phyloP scores from a whole-genome alignment of 2,113 vertebrate genomes.

The Ovibos moschatus region DNA sequence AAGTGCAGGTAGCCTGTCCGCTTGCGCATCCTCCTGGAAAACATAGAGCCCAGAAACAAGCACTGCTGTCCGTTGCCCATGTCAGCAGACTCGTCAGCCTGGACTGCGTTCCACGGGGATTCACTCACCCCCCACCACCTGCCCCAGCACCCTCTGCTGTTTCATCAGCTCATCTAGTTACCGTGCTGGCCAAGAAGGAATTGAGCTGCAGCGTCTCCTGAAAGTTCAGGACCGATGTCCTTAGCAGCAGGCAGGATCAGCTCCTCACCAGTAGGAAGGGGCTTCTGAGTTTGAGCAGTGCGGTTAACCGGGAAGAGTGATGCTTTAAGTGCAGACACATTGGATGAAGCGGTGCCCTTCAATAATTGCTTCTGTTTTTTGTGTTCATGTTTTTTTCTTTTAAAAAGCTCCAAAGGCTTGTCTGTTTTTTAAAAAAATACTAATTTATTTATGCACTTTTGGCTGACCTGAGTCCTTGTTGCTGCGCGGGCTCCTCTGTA shows the following conservation, averaged over 20 bases:
- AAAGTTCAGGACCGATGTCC: neutral
- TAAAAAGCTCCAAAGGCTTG: neutral
- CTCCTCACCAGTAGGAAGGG: neutral
- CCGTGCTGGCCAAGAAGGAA: neutral
- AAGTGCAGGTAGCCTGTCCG: neutral
- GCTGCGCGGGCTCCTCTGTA: rapidly evolving
- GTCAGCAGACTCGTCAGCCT: neutral
- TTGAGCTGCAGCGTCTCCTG: neutral
- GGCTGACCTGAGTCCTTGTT: neutral
- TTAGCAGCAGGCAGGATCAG: neutral
- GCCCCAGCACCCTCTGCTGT: neutral
- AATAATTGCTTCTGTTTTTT: neutral
- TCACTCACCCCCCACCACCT: neutral
- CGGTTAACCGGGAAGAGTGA: neutral
- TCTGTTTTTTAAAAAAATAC: neutral
- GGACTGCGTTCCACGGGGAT: neutral
- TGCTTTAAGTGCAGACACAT: neutral
- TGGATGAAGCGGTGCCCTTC: neutral
- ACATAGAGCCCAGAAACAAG: neutral
- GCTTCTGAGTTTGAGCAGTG: neutral
- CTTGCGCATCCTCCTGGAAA: neutral
- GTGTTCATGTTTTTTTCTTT: neutral
- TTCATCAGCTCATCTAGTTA: neutral
- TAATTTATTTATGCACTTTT: neutral
- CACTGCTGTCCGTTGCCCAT: neutral